Evolutionary conservation across 2,113 vertebrate genomes (phyloP).

Genomic region (Nycticryphes semicollaris): DNA sequence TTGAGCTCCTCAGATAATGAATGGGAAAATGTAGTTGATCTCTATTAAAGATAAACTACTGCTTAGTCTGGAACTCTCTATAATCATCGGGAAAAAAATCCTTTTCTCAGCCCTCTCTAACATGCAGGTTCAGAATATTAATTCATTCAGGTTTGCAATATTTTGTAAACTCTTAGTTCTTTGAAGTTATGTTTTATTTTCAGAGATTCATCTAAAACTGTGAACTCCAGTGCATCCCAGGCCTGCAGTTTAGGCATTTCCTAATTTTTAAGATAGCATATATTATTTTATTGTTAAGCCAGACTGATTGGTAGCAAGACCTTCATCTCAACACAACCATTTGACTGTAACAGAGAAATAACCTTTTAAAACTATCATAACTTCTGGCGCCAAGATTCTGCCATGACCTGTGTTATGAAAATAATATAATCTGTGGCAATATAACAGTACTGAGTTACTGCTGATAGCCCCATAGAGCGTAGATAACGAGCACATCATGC

Average conservation of each 20-base stretch:
- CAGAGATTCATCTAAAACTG: not conserved
- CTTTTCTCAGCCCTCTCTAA: not conserved
- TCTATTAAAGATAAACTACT: not conserved
- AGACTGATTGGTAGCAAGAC: not conserved
- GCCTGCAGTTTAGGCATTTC: not conserved
- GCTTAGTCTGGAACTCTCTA: not conserved
- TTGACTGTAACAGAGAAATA: not conserved
- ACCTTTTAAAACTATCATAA: not conserved
- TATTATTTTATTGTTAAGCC: not conserved
- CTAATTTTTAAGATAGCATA: not conserved
- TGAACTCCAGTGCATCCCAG: not conserved
- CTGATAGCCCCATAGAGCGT: not conserved
- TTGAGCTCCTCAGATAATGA: not conserved
- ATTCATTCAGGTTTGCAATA: not conserved
- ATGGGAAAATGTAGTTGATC: not conserved
- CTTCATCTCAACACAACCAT: not conserved
- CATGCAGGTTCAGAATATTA: not conserved
- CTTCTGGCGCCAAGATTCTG: conserved; percentile 18
- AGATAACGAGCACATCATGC: not conserved
- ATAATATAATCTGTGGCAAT: conserved; percentile 28
- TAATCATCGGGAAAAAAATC: rapidly evolving
- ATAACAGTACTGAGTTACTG: not conserved
- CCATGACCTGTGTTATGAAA: conserved; percentile 39
- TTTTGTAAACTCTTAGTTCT: not conserved
- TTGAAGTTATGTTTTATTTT: not conserved